Conservation (phyloP, 2,113 vertebrate genomes). For the Aptenodytes patagonicus region DNA sequence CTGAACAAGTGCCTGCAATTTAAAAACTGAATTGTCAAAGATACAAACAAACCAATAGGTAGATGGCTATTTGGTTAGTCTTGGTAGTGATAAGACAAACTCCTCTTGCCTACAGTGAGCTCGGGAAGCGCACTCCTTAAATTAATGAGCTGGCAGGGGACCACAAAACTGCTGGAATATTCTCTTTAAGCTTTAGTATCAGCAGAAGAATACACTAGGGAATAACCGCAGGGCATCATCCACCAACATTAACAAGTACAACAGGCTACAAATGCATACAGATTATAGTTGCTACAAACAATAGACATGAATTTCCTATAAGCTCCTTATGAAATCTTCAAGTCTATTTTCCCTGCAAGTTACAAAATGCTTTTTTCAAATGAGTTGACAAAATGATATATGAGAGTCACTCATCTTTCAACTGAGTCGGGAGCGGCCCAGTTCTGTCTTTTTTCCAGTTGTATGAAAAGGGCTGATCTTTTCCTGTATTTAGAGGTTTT, state of each 20-base stretch:
- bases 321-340: background rate
- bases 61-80: background rate
- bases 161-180: constrained; percentile 9
- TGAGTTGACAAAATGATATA: background rate
- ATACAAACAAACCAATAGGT: background rate
- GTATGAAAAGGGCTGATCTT: fast-evolving
- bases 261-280: background rate
- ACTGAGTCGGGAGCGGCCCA: background rate
- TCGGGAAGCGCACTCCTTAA: background rate
- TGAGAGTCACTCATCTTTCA: background rate
- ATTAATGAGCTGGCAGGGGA: constrained; percentile 6
- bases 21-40: background rate
- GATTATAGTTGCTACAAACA: background rate
- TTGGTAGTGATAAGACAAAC: background rate
- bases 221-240: background rate
- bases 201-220: background rate
- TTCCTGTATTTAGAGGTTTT: background rate
- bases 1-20: background rate
- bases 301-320: background rate
- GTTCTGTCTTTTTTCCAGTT: background rate
- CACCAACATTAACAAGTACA: constrained; percentile 11
- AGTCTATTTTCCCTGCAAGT: background rate
- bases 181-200: constrained; percentile 17
- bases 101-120: background rate
- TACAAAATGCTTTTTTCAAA: background rate